These are phyloP conservation scores for Diuraphis noxia DNA, from an alignment of 1,140 invertebrate genomes.

Conservation along the genomic window DNA sequence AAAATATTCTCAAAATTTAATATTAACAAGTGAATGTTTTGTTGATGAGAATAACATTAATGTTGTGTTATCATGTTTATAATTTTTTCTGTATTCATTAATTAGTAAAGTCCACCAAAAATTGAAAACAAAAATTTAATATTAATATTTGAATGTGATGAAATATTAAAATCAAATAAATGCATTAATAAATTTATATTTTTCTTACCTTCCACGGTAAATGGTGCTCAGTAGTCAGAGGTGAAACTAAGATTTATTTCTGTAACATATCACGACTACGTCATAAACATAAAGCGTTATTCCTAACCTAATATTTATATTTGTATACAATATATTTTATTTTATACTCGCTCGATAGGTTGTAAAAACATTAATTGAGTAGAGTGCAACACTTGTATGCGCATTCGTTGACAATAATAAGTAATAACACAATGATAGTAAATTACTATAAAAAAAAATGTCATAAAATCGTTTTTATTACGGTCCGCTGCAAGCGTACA, in stretches of 20 bases:
- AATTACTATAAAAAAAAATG: not conserved
- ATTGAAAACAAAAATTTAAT: not conserved
- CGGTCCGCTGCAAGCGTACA: not conserved
- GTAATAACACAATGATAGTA: not conserved
- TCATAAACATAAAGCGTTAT: too few species aligned
- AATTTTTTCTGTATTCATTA: not conserved
- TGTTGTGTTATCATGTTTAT: not conserved
- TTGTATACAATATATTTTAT: too few species aligned
- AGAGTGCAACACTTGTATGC: slow-evolving; percentile 2
- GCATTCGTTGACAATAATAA: not conserved
- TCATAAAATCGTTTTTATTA: not conserved
- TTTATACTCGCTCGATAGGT: not conserved
- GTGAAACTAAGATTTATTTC: too few species aligned
- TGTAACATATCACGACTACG: too few species aligned
- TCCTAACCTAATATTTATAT: too few species aligned
- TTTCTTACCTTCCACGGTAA: too few species aligned
- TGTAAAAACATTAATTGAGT: not conserved
- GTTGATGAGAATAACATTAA: not conserved
- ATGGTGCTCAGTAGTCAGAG: too few species aligned
- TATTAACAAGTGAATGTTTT: not conserved
- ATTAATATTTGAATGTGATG: not conserved
- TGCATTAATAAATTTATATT: not conserved
- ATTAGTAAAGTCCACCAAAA: not conserved
- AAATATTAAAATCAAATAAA: not conserved
- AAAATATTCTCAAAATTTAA: not conserved